phyloP scores from a whole-genome alignment of 2,797 vertebrate genomes.

The Cichlasoma orientale region DNA sequence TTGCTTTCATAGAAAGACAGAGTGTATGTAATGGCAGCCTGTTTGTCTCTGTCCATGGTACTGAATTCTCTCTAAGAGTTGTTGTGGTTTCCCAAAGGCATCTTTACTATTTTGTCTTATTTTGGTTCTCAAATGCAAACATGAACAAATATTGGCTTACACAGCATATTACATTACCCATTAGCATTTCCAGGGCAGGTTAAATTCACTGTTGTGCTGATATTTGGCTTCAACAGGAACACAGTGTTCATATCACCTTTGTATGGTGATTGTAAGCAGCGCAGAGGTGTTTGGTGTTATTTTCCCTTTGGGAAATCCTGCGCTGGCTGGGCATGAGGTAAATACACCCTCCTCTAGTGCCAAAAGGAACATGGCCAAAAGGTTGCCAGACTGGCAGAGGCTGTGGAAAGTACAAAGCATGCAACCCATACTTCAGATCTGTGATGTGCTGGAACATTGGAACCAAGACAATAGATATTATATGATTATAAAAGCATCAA shows the following conservation, averaged over 20 bases:
- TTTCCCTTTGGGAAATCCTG: slow-evolving; percentile 44
- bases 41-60: slow-evolving; percentile 61
- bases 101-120: background rate
- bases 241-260: slow-evolving; percentile 16
- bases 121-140: background rate
- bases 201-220: slow-evolving; percentile 8
- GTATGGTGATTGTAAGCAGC: slow-evolving; percentile 30
- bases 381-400: slow-evolving; percentile 53
- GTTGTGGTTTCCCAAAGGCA: background rate
- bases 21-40: background rate
- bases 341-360: slow-evolving; percentile 45
- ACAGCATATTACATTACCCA: background rate
- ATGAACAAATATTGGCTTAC: background rate
- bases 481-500: slow-evolving; percentile 47
- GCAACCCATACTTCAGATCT: slow-evolving; percentile 54
- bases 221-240: slow-evolving; percentile 7
- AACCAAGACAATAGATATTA: slow-evolving; percentile 46
- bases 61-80: slow-evolving; percentile 32
- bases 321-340: slow-evolving; percentile 45
- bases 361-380: slow-evolving; percentile 56
- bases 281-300: slow-evolving; percentile 27
- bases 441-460: slow-evolving; percentile 36
- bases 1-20: background rate
- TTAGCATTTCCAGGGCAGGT: background rate
- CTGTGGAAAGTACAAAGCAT: slow-evolving; percentile 61